Base-by-base conservation (phyloP, 2,888 invertebrate genomes). In the Timema cristinae region DNA sequence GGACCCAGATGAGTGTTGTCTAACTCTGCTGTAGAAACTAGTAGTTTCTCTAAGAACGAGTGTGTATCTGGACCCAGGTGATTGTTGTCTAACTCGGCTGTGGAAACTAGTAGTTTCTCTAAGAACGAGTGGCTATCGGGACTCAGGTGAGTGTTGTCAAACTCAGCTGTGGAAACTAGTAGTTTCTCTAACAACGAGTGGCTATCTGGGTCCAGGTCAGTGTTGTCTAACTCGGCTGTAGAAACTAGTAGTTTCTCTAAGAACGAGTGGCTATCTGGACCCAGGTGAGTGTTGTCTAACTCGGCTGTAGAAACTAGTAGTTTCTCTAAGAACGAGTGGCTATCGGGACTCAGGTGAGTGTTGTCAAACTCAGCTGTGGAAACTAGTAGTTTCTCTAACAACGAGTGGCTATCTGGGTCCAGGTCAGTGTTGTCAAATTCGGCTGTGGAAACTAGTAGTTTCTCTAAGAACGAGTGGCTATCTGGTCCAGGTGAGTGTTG, bases 271-370 rank as follows among this genome's bases (percentile, higher is more conserved):
- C n/a, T n/a, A n/a, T n/a, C n/a, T n/a, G n/a, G n/a, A 69, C 95
- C 97, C 68, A 92, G 92, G 96, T 95, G 86, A 87, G 86, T 83
- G 72, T 68, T 70, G 63, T 50, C 50, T 59, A 47, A 4, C 54
- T n/a, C 54, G 54, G 11, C 54, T 54, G 32, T 32, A 4, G 32
- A 32, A 32, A 32, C 32, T 32, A 32, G 32, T 32, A 1, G 4
- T 32, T 32, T 32, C 32, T 32, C 32, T 32, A 32, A 2, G n/a
- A n/a, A n/a, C n/a, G n/a, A n/a, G n/a, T n/a, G n/a, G n/a, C n/a
- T n/a, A n/a, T n/a, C n/a, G n/a, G n/a, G n/a, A 69, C 95, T 97
- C 68, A 92, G 92, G 96, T 95, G 86, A 87, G 86, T 83, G 72
- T 68, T 70, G 63, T 50, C 50, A 52, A 47, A 4, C 54, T n/a